phyloP scores from a whole-genome alignment of 2,888 invertebrate genomes.

The Andrena fulva region DNA sequence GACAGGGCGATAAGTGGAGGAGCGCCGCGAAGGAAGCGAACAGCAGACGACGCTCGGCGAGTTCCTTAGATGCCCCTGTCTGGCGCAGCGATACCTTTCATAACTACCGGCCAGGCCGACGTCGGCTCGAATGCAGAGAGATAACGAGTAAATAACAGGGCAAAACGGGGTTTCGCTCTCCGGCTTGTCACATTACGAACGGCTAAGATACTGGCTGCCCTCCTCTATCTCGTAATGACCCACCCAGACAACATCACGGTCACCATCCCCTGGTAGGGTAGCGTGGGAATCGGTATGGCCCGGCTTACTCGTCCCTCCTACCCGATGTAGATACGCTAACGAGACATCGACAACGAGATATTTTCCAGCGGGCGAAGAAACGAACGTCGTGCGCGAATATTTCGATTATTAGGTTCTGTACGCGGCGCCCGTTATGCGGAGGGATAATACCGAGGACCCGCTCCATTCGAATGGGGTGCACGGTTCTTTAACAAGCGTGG shows the following conservation, averaged over 20 bases:
- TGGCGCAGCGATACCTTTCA: conserved; percentile 37
- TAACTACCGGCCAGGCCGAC: conserved; percentile 30
- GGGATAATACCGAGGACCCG: no score
- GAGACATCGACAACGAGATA: conserved; percentile 61
- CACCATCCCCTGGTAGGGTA: not conserved
- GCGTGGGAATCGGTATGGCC: conserved; percentile 36
- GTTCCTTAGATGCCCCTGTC: conserved; percentile 28
- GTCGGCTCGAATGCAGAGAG: conserved; percentile 33
- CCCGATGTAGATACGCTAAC: conserved; percentile 62
- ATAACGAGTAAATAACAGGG: conserved; percentile 66
- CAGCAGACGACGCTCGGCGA: conserved; percentile 27
- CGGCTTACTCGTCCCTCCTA: conserved; percentile 44
- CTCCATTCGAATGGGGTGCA: not conserved
- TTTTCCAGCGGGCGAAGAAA: conserved; percentile 50
- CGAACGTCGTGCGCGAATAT: conserved; percentile 34
- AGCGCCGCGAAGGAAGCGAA: conserved; percentile 26
- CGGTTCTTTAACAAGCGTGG: not conserved
- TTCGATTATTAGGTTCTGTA: conserved; percentile 16
- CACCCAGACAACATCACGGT: conserved; percentile 18
- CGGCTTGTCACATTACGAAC: conserved; percentile 52
- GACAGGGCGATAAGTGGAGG: conserved; percentile 49
- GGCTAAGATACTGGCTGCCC: conserved; percentile 28
- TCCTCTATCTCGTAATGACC: conserved; percentile 48
- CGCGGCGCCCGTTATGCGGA: conserved; percentile 20
- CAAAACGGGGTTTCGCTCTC: conserved; percentile 35